Evolutionary conservation across 2,888 invertebrate species (phyloP).

Genomic region (Eupithecia pulchellata): DNA sequence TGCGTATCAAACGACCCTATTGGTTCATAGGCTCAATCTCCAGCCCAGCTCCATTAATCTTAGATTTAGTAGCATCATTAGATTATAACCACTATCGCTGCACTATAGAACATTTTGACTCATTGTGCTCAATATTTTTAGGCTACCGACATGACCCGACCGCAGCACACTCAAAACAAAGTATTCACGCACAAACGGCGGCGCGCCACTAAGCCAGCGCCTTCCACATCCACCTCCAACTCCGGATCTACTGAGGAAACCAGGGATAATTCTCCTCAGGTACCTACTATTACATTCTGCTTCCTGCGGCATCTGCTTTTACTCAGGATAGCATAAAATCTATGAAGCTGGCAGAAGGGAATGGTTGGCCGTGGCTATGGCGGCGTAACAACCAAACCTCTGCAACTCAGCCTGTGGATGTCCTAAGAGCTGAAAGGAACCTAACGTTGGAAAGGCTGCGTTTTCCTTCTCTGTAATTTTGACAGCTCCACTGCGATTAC

Average conservation of each 20-base stretch:
- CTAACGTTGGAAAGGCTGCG: no score
- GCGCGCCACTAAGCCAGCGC: constrained; percentile 45
- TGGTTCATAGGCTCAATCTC: background rate
- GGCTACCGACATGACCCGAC: constrained; percentile 60
- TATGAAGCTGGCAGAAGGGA: background rate
- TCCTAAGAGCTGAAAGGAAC: no score
- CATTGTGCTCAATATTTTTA: constrained; percentile 34
- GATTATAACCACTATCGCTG: background rate
- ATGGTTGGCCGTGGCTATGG: no score
- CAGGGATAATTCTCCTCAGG: constrained; percentile 75
- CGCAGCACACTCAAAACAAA: constrained; percentile 46
- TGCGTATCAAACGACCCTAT: background rate
- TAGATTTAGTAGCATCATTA: background rate
- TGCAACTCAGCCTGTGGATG: no score
- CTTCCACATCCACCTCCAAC: constrained; percentile 42
- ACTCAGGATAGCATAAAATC: background rate
- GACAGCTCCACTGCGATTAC: no score
- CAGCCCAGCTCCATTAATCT: background rate
- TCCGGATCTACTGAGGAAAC: constrained; percentile 73
- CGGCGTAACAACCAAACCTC: no score
- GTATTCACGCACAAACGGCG: constrained; percentile 46
- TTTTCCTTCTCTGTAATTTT: no score
- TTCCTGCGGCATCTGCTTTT: background rate
- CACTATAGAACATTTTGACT: background rate
- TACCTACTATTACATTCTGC: constrained; percentile 38